phyloP scores from a whole-genome alignment of 2,113 vertebrate species.

The Scatophagus argus region DNA sequence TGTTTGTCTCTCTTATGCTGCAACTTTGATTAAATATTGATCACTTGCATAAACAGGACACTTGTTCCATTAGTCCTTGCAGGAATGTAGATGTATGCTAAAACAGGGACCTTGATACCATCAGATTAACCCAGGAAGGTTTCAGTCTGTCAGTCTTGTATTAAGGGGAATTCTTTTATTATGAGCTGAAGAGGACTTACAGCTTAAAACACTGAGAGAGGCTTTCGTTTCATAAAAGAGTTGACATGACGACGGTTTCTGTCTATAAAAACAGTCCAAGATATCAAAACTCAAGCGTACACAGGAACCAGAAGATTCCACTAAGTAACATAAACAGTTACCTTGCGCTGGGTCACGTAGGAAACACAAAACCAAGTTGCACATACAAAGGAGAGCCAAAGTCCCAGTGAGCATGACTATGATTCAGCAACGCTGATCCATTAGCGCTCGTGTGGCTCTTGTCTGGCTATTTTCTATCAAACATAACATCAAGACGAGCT shows the following conservation, averaged over 20 bases:
- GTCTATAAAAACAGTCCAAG: conserved; percentile 67
- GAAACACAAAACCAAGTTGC: conserved; percentile 51
- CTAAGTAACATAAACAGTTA: conserved; percentile 69
- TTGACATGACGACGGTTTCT: conserved; percentile 68
- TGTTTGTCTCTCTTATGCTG: conserved; percentile 41
- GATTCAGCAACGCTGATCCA: conserved; percentile 46
- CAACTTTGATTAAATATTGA: conserved; percentile 51
- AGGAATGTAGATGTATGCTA: conserved; percentile 3
- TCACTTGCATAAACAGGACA: conserved; percentile 43
- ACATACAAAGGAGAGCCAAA: conserved; percentile 49
- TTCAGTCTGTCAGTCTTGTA: conserved; percentile 19
- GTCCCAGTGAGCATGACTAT: conserved; percentile 19
- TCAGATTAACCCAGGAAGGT: not conserved
- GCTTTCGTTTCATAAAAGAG: conserved; percentile 59
- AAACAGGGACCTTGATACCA: not conserved
- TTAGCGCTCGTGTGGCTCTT: conserved; percentile 24
- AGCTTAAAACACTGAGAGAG: conserved; percentile 13
- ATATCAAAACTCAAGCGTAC: conserved; percentile 66
- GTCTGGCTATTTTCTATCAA: conserved; percentile 36
- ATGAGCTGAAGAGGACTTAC: conserved; percentile 30
- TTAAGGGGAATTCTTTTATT: conserved; percentile 34
- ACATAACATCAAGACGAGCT: conserved; percentile 43
- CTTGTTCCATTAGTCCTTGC: not conserved
- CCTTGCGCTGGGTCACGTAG: conserved; percentile 48
- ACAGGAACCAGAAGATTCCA: conserved; percentile 65